A percentile compares a stretch with the other conserved stretches of the same genome.
These are phyloP conservation scores for Papio anubis DNA, from an alignment of 2,113 vertebrate genomes.

Conservation along the genomic window DNA sequence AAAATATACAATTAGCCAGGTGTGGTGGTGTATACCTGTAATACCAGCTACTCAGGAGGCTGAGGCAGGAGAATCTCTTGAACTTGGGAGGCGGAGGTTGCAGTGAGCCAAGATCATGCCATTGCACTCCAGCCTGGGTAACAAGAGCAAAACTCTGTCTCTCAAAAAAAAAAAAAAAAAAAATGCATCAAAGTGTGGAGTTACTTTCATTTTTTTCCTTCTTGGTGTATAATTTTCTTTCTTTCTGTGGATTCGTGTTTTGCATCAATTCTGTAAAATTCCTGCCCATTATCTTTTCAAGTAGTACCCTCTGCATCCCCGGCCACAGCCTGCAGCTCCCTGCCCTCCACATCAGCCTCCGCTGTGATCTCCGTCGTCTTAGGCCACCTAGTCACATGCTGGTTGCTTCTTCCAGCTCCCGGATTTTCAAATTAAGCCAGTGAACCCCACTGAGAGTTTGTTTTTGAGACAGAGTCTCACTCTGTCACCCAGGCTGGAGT, in stretches of 20 bases:
- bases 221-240: neutral
- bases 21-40: too few species aligned
- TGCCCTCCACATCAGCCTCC: neutral
- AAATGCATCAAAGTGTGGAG: neutral
- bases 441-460: neutral
- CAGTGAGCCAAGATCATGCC: too few species aligned
- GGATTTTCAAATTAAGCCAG: neutral
- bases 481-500: too few species aligned
- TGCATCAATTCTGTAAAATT: neutral
- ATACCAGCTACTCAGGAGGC: too few species aligned
- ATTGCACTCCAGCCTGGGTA: too few species aligned
- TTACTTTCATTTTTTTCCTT: neutral
- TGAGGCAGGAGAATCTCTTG: too few species aligned
- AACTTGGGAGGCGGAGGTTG: too few species aligned
- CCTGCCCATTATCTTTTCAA: neutral
- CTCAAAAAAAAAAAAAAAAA: too few species aligned
- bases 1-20: too few species aligned
- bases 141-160: too few species aligned
- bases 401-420: neutral
- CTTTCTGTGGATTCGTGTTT: neutral
- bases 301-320: neutral
- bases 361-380: neutral
- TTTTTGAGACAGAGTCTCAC: too few species aligned
- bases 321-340: neutral
- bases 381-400: neutral